Evolutionary conservation across 2,113 vertebrate genomes (phyloP).

Genomic region (Pithys albifrons): DNA sequence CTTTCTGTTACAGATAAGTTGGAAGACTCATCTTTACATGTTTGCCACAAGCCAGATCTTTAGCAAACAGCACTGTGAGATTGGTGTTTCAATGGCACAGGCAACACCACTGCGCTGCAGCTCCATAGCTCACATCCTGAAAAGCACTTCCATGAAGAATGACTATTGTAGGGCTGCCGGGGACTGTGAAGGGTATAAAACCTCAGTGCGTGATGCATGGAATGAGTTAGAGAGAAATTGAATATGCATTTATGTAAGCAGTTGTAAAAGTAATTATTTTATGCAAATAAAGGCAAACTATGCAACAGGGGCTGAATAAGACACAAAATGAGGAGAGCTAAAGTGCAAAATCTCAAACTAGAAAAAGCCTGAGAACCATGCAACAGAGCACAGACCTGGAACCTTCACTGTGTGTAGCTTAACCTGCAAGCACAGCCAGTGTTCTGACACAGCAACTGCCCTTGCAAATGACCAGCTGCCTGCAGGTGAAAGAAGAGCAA

Average conservation of each 20-base stretch:
- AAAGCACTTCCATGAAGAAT: background rate
- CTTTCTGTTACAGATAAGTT: background rate
- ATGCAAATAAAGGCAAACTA: conserved; percentile 4
- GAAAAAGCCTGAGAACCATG: background rate
- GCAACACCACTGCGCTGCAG: background rate
- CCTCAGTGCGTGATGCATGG: background rate
- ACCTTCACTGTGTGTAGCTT: rapidly evolving
- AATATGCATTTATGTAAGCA: background rate
- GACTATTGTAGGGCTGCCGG: background rate
- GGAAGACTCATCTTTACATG: background rate
- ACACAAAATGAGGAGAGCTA: background rate
- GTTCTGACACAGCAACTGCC: background rate
- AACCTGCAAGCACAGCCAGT: rapidly evolving
- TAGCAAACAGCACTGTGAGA: background rate
- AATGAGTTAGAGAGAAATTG: background rate
- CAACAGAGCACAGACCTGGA: background rate
- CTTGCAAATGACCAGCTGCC: background rate
- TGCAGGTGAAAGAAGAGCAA: background rate
- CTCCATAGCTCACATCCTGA: background rate
- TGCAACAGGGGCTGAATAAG: background rate
- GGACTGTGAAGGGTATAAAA: background rate
- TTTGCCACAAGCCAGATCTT: background rate
- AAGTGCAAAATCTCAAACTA: background rate
- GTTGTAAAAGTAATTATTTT: background rate
- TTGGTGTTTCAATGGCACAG: background rate